Evolutionary conservation across 2,797 vertebrate species (phyloP).

Genomic region (Notoglanidium macrostoma): DNA sequence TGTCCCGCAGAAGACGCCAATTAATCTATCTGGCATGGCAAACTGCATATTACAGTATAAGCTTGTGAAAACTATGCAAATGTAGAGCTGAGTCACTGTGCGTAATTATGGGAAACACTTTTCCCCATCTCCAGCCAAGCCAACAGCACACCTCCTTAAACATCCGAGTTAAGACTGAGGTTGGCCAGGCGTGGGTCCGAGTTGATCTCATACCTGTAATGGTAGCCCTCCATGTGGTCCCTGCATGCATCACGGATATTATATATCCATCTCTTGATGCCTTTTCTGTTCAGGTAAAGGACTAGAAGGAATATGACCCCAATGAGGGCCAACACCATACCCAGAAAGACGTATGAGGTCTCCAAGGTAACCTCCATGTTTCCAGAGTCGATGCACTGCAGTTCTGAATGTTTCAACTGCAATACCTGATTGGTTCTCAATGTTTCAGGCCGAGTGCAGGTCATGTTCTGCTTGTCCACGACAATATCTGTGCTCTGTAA

Average conservation of each 20-base stretch:
- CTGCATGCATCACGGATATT: constrained; percentile 97
- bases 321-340: constrained; percentile 94
- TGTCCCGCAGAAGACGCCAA: constrained; percentile 52
- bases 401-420: constrained; percentile 71
- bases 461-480: constrained; percentile 71
- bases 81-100: constrained; percentile 61
- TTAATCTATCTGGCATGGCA: constrained; percentile 48
- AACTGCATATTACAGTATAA: constrained; percentile 43
- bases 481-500: constrained; percentile 80
- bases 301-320: constrained; percentile 96
- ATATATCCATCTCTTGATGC: constrained; percentile 97
- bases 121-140: background rate
- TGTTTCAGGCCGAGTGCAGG: constrained; percentile 77
- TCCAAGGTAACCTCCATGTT: constrained; percentile 83
- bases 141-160: constrained; percentile 70
- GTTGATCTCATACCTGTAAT: constrained; percentile 97
- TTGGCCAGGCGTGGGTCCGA: constrained; percentile 91
- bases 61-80: constrained; percentile 80
- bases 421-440: constrained; percentile 73
- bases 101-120: constrained; percentile 22
- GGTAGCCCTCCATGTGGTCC: constrained; percentile 99
- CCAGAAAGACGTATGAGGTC: constrained; percentile 95
- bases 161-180: constrained; percentile 93
- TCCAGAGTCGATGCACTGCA: constrained; percentile 72
- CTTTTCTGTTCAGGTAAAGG: constrained; percentile 96